Percentiles rank a stretch among this genome's conserved stretches.
Conservation (phyloP, 2,113 vertebrate genomes). For the Lichenostomus cassidix region DNA sequence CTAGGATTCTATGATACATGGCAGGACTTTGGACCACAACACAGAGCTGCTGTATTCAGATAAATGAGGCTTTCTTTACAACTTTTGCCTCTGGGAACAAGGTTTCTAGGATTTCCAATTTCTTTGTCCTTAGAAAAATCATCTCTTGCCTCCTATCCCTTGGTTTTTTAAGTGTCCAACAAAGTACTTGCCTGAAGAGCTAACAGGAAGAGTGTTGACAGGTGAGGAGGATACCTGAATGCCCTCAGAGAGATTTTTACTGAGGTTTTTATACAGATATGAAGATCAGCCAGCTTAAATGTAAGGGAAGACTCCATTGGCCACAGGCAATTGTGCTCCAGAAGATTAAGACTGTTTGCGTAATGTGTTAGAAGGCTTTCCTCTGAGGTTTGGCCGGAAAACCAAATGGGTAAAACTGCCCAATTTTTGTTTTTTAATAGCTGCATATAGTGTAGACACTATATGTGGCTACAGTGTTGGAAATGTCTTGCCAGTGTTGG, state of each 20-base stretch:
- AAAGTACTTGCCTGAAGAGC: background rate
- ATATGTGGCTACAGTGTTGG: too few species aligned
- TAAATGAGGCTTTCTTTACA: background rate
- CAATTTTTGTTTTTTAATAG: background rate
- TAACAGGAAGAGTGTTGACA: background rate
- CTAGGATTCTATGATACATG: background rate
- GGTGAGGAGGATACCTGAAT: background rate
- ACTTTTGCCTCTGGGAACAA: background rate
- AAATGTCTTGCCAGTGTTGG: background rate
- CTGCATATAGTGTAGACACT: background rate
- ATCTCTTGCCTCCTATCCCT: background rate
- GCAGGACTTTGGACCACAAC: constrained; percentile 35
- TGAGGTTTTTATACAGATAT: background rate
- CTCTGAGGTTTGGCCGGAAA: background rate
- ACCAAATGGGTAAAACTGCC: background rate
- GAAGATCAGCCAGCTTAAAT: background rate
- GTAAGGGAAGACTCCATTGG: background rate
- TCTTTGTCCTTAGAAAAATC: background rate
- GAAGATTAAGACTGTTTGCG: background rate
- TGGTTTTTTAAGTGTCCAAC: background rate
- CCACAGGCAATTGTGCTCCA: background rate
- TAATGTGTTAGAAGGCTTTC: background rate
- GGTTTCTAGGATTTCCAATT: background rate
- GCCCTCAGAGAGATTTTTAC: background rate
- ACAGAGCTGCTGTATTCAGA: background rate